Conservation (phyloP, 2,113 vertebrate species). For the Saccopteryx bilineata region DNA sequence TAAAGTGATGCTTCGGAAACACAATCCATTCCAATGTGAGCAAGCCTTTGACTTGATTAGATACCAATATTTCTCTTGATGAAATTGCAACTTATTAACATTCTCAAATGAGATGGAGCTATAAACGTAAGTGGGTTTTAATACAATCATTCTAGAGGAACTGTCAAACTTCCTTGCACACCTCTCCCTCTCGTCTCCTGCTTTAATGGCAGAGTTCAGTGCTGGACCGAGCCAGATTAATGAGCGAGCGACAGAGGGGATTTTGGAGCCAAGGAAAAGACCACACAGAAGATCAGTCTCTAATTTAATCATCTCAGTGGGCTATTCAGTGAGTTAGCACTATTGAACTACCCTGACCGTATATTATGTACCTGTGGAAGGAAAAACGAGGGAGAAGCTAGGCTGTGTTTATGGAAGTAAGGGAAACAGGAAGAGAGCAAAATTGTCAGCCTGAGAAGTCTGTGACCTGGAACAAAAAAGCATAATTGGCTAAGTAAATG, state of each 20-base stretch:
- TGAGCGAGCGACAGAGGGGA: constrained; percentile 74
- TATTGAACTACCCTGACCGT: neutral
- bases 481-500: constrained; percentile 78
- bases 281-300: constrained; percentile 36
- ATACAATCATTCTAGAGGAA: constrained; percentile 87
- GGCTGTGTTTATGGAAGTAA: constrained; percentile 61
- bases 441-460: constrained; percentile 60
- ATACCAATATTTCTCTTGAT: constrained; percentile 86
- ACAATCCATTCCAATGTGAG: constrained; percentile 73
- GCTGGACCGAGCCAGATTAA: constrained; percentile 84
- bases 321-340: constrained; percentile 5
- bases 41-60: constrained; percentile 83
- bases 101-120: constrained; percentile 85
- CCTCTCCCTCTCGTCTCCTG: constrained; percentile 51
- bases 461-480: constrained; percentile 67
- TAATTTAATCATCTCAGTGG: constrained; percentile 65
- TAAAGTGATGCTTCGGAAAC: constrained; percentile 78
- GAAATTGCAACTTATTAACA: constrained; percentile 87
- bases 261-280: constrained; percentile 84
- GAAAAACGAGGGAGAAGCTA: constrained; percentile 1
- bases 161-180: constrained; percentile 85
- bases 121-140: constrained; percentile 88
- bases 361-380: constrained; percentile 45
- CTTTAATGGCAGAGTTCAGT: constrained; percentile 84
- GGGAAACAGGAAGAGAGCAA: constrained; percentile 64